Evolutionary conservation across 2,888 invertebrate genomes (phyloP).

Genomic region (Platerodrilus igneus): DNA sequence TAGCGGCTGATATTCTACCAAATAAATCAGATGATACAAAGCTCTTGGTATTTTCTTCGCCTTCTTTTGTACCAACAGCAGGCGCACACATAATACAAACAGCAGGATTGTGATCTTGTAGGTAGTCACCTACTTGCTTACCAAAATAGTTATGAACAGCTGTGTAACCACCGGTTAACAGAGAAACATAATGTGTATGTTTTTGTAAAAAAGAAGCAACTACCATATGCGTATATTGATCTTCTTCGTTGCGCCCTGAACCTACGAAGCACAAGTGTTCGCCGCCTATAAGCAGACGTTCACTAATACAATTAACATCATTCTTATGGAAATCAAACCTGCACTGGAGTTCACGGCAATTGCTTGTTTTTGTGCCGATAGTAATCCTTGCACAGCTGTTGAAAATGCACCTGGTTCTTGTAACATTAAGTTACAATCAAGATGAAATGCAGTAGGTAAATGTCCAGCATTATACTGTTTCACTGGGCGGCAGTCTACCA

Average conservation of each 20-base stretch:
- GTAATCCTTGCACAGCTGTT: constrained; percentile 87
- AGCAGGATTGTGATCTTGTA: constrained; percentile 79
- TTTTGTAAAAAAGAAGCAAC: constrained; percentile 94
- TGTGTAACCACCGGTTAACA: constrained; percentile 86
- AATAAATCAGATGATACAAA: constrained; percentile 63
- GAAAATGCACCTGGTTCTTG: constrained; percentile 94
- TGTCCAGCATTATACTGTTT: constrained; percentile 97
- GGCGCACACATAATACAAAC: constrained; percentile 79
- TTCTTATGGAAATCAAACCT: constrained; percentile 39
- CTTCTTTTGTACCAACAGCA: constrained; percentile 32
- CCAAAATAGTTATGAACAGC: constrained; percentile 80
- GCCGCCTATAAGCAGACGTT: constrained; percentile 51
- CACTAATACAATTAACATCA: constrained; percentile 3
- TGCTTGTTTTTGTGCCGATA: constrained; percentile 84
- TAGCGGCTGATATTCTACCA: constrained; percentile 78
- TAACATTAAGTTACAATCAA: constrained; percentile 95
- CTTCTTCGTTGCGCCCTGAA: constrained; percentile 88
- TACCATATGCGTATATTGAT: constrained; percentile 97
- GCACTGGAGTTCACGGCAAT: constrained; percentile 81
- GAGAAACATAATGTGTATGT: constrained; percentile 86
- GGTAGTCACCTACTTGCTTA: constrained; percentile 71
- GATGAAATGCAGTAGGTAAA: constrained; percentile 94
- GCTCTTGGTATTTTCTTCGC: constrained; percentile 31
- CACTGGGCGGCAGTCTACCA: constrained; percentile 94
- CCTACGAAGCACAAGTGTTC: constrained; percentile 91